phyloP scores from a whole-genome alignment of 1,140 invertebrate genomes.

The Chelonus insularis region DNA sequence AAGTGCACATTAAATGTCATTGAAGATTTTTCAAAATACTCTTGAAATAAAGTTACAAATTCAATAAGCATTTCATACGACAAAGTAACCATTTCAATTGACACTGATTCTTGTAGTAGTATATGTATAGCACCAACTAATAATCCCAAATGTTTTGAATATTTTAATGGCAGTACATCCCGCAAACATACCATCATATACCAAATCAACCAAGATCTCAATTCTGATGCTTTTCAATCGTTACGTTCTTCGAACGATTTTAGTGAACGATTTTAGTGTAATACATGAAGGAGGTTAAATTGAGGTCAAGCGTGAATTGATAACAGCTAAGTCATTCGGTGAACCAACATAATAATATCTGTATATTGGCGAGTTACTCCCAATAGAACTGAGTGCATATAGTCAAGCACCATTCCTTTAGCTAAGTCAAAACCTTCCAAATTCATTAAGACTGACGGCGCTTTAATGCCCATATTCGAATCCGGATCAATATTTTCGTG shows the following conservation, averaged over 20 bases:
- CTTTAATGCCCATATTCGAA: background rate
- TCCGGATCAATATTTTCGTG: background rate
- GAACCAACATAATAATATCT: constrained; percentile 31
- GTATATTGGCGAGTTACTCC: constrained; percentile 30
- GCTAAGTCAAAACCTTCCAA: constrained; percentile 23
- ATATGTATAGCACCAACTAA: background rate
- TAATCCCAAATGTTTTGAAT: constrained; percentile 16
- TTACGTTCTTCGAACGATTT: constrained; percentile 6
- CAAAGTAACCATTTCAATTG: background rate
- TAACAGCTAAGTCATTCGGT: constrained; percentile 10
- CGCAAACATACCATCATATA: constrained; percentile 12
- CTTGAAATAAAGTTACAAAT: constrained; percentile 2
- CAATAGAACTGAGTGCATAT: constrained; percentile 29
- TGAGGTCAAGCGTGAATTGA: constrained; percentile 23
- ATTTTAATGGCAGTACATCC: background rate
- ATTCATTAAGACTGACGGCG: constrained; percentile 27
- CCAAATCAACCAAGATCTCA: constrained; percentile 19
- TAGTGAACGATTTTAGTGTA: constrained; percentile 13
- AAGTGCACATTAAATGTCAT: constrained; percentile 16
- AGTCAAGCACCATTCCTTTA: constrained; percentile 27
- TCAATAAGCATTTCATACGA: background rate
- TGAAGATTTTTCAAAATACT: constrained; percentile 3
- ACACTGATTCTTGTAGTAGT: constrained; percentile 11
- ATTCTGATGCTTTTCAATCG: constrained; percentile 24
- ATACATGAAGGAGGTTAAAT: constrained; percentile 18